Conservation (phyloP, 2,797 vertebrate species). For the Crotalus adamanteus region DNA sequence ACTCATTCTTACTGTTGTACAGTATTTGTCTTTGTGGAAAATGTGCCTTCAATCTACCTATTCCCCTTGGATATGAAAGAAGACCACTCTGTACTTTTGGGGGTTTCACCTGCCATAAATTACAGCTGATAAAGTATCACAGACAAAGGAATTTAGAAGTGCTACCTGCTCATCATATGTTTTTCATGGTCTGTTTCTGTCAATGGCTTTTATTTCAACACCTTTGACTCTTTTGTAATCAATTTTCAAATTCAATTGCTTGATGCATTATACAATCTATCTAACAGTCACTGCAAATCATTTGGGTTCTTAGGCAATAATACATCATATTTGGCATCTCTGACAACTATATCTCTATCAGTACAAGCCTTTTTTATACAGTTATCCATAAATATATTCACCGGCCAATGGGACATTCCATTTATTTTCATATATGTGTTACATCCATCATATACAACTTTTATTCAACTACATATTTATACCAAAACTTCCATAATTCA, state of each 20-base stretch:
- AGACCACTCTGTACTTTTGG: not conserved
- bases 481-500: not conserved
- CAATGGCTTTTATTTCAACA: not conserved
- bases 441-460: not conserved
- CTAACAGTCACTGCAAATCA: not conserved
- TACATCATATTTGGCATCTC: not conserved
- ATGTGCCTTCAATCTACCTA: not conserved
- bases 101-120: not conserved
- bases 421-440: not conserved
- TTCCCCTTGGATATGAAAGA: not conserved
- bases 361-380: not conserved
- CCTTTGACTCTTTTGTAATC: constrained; percentile 41
- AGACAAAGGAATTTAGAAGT: not conserved
- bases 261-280: not conserved
- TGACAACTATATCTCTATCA: not conserved
- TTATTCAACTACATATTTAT: not conserved
- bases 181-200: not conserved
- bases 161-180: not conserved
- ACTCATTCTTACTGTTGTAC: not conserved
- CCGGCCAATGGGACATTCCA: not conserved
- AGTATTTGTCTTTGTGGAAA: not conserved
- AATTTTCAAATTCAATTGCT: not conserved
- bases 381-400: not conserved
- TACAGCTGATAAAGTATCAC: not conserved
- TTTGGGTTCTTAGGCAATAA: not conserved